Evolutionary conservation across 2,797 vertebrate genomes (phyloP).

Genomic region (Lacerta viridis): DNA sequence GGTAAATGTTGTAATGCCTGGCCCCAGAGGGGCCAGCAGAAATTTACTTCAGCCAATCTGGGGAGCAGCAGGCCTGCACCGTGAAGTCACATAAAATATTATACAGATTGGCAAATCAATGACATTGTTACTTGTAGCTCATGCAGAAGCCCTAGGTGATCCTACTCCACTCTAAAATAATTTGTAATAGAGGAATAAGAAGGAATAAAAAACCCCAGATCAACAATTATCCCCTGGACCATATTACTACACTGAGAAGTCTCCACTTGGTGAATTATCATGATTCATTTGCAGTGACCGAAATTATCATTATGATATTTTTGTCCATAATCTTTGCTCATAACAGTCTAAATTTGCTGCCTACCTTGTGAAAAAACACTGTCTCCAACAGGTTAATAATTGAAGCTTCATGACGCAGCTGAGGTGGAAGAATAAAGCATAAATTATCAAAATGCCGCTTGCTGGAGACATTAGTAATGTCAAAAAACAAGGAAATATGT

Average conservation of each 20-base stretch:
- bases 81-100: conserved; percentile 1
- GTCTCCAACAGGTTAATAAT: conserved; percentile 96
- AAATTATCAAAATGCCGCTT: background rate
- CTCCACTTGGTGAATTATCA: background rate
- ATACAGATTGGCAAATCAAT: background rate
- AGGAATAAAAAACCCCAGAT: background rate
- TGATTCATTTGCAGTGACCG: background rate
- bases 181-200: background rate
- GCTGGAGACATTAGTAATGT: accelerated
- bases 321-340: background rate
- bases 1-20: no score
- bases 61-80: background rate
- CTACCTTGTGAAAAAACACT: conserved; percentile 93
- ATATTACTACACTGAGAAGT: background rate
- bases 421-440: conserved; percentile 25
- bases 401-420: conserved; percentile 95
- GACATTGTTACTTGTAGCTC: no score
- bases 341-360: conserved; percentile 3
- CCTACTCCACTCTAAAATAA: background rate
- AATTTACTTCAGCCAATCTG: background rate
- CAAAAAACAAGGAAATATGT: background rate
- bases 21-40: background rate
- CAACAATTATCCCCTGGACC: background rate
- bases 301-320: background rate
- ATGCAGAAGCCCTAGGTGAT: background rate